Percentiles rank a stretch among this genome's conserved stretches.
These are phyloP conservation scores for Scaptomyza hsui DNA, from an alignment of 1,140 invertebrate genomes.

Conservation along the genomic window DNA sequence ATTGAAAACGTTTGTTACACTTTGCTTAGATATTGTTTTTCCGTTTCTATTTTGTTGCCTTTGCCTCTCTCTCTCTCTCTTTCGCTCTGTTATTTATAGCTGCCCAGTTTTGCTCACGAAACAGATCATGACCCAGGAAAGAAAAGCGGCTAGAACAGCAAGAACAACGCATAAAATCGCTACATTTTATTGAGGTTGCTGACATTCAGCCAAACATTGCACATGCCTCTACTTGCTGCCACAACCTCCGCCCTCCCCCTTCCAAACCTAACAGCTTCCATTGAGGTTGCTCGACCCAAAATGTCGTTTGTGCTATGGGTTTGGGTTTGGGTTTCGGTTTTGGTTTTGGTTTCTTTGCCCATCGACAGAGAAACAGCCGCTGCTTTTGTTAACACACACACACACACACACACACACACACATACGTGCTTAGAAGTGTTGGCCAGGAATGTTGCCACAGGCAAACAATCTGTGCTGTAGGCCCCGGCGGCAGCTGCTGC, in stretches of 20 bases:
- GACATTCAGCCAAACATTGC: conserved; percentile 67
- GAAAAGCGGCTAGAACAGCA: conserved; percentile 31
- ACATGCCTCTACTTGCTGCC: conserved; percentile 40
- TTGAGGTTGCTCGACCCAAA: conserved; percentile 31
- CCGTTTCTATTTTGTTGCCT: conserved; percentile 2
- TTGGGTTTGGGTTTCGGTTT: conserved; percentile 37
- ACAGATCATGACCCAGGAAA: conserved; percentile 81
- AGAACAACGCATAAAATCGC: conserved; percentile 47
- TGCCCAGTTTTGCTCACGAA: conserved; percentile 50
- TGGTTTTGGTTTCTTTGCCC: conserved; percentile 8
- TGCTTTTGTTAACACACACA: conserved; percentile 39
- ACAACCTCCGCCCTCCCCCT: not conserved
- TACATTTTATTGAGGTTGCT: conserved; percentile 83
- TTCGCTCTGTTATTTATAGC: conserved; percentile 72
- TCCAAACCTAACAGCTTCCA: conserved; percentile 10
- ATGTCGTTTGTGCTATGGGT: conserved; percentile 36
- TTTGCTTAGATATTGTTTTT: conserved; percentile 27
- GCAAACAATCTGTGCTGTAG: conserved; percentile 62
- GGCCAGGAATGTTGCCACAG: conserved; percentile 52
- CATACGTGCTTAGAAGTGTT: conserved; percentile 36
- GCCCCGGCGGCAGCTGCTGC: conserved; percentile 34
- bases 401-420: conserved; percentile 24
- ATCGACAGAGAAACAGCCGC: conserved; percentile 19
- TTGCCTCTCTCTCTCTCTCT: conserved; percentile 14
- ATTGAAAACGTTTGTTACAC: conserved; percentile 30